phyloP scores from a whole-genome alignment of 2,113 vertebrate species.

The Sorex fumeus region DNA sequence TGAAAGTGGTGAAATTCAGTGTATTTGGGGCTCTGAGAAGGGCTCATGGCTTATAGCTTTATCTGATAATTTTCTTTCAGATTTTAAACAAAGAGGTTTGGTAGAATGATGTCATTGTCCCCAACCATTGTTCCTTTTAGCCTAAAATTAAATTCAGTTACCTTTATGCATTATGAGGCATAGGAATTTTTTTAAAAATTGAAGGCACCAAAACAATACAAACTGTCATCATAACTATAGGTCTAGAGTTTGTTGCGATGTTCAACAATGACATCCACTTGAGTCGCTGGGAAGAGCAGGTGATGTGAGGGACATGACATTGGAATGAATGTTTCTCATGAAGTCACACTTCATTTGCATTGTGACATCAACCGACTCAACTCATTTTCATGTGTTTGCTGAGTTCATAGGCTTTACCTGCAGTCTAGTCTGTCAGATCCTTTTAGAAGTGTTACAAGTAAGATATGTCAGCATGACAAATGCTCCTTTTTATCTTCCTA shows the following conservation, averaged over 20 bases:
- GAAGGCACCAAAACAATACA: neutral
- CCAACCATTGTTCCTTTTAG: neutral
- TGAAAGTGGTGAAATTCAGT: neutral
- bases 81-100: neutral
- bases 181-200: neutral
- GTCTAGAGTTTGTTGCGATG: neutral
- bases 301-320: neutral
- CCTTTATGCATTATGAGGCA: neutral
- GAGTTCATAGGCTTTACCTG: conserved; percentile 79
- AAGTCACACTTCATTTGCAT: conserved; percentile 77
- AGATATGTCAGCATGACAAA: conserved; percentile 82
- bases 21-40: neutral
- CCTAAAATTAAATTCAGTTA: neutral
- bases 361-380: conserved; percentile 77
- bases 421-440: conserved; percentile 81
- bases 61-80: neutral
- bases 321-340: conserved; percentile 53
- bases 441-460: conserved; percentile 75
- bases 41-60: neutral
- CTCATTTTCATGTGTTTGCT: conserved; percentile 74
- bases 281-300: neutral
- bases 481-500: conserved; percentile 63
- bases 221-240: neutral
- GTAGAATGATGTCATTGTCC: neutral
- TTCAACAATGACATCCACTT: neutral